phyloP scores from a whole-genome alignment of 2,113 vertebrate species.

The Lucifuga dentata region DNA sequence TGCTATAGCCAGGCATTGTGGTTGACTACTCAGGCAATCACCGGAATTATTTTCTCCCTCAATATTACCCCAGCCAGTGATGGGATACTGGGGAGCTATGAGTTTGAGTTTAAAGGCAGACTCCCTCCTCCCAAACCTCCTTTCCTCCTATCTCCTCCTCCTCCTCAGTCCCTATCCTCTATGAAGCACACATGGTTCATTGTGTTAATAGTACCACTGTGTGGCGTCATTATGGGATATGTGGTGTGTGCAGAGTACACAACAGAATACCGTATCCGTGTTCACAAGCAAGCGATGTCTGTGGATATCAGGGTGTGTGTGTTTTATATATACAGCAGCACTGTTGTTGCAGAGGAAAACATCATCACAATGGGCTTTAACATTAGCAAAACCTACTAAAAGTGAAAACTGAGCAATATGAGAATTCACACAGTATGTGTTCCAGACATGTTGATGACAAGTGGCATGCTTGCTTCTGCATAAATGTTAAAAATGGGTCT shows the following conservation, averaged over 20 bases:
- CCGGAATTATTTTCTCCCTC: conserved; percentile 60
- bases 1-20: conserved; percentile 65
- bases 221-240: conserved; percentile 39
- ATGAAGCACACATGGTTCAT: conserved; percentile 41
- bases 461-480: no score
- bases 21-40: conserved; percentile 59
- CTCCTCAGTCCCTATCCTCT: conserved; percentile 4
- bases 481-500: no score
- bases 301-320: no score
- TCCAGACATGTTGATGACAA: no score
- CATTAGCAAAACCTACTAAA: conserved; percentile 2
- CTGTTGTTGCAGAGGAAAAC: not conserved
- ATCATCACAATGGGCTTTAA: not conserved
- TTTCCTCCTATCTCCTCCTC: conserved; percentile 19
- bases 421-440: not conserved
- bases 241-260: conserved; percentile 23
- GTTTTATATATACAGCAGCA: not conserved
- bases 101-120: conserved; percentile 49
- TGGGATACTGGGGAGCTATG: conserved; percentile 50
- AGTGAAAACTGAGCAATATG: not conserved
- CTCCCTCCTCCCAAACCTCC: not conserved
- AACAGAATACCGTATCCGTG: not conserved
- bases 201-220: conserved; percentile 44
- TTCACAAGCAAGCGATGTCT: not conserved
- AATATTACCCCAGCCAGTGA: conserved; percentile 50